Conservation (phyloP, 1,140 invertebrate species). For the Trypoxylus dichotomus region DNA sequence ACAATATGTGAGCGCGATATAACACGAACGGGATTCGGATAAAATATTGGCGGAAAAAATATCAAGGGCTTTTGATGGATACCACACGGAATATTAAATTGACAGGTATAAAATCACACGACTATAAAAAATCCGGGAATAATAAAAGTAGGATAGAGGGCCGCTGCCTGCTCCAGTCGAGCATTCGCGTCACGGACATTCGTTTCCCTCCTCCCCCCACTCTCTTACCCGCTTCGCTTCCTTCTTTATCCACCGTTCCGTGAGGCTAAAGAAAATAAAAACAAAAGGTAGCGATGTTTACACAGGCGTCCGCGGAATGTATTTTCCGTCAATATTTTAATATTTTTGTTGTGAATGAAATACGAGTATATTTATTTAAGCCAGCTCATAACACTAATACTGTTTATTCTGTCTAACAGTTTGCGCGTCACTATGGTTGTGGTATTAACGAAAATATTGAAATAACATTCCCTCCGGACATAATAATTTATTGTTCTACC, state of each 20-base stretch:
- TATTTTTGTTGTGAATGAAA: neutral
- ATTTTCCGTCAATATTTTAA: neutral
- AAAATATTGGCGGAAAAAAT: neutral
- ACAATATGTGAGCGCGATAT: neutral
- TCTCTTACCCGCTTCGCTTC: neutral
- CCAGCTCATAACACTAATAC: neutral
- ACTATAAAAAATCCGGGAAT: neutral
- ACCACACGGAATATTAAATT: slow-evolving; percentile 16
- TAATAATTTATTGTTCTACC: neutral
- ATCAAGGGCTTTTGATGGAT: neutral
- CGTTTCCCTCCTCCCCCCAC: neutral
- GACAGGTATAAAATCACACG: slow-evolving; percentile 21
- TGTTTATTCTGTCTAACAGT: neutral
- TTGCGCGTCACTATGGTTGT: neutral
- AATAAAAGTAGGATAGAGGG: neutral
- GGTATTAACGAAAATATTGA: neutral
- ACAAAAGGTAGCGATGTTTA: neutral
- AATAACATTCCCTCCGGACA: neutral
- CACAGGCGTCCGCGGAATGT: neutral
- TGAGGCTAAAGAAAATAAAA: neutral
- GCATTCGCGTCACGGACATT: neutral
- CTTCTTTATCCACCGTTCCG: neutral
- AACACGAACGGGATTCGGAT: neutral
- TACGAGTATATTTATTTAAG: neutral
- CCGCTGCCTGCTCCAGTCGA: neutral